Evolutionary conservation across 2,888 invertebrate species (phyloP).

Genomic region (Caenorhabditis sp.): DNA sequence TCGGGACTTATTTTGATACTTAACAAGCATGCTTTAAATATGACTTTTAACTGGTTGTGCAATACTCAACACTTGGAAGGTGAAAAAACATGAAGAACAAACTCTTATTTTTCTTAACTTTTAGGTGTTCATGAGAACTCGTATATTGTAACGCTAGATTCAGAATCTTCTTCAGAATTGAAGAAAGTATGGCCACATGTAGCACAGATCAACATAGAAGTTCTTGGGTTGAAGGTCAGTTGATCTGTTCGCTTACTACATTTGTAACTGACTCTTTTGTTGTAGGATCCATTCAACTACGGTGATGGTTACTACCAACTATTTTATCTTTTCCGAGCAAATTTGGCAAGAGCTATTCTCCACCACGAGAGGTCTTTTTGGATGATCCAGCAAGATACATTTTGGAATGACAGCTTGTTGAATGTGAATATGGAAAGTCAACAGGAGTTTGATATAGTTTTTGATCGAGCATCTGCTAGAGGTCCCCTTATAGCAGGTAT

Average conservation of each 20-base stretch:
- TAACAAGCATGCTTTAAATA: slow-evolving; percentile 80
- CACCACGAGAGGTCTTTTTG: slow-evolving; percentile 73
- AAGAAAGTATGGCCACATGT: slow-evolving; percentile 72
- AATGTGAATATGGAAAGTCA: slow-evolving; percentile 56
- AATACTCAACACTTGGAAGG: slow-evolving; percentile 70
- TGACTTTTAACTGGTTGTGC: slow-evolving; percentile 82
- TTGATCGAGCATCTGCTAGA: slow-evolving; percentile 77
- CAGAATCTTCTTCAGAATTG: slow-evolving; percentile 66
- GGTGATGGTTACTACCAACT: slow-evolving; percentile 82
- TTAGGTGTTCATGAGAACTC: slow-evolving; percentile 75
- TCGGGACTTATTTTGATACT: slow-evolving; percentile 74
- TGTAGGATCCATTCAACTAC: slow-evolving; percentile 80
- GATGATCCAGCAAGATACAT: slow-evolving; percentile 83
- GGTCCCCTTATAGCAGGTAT: slow-evolving; percentile 77
- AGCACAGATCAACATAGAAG: slow-evolving; percentile 66
- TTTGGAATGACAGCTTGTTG: slow-evolving; percentile 75
- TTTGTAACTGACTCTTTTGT: too few relatives aligned
- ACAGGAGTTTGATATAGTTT: slow-evolving; percentile 71
- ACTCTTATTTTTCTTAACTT: background rate
- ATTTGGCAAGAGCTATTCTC: slow-evolving; percentile 75
- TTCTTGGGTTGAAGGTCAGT: slow-evolving; percentile 72
- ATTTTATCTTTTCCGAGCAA: slow-evolving; percentile 80
- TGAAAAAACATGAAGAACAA: background rate
- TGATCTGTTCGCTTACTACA: too few relatives aligned
- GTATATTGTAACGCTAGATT: slow-evolving; percentile 77